Conservation (phyloP, 2,797 vertebrate genomes). For the Clarias platycephalus region DNA sequence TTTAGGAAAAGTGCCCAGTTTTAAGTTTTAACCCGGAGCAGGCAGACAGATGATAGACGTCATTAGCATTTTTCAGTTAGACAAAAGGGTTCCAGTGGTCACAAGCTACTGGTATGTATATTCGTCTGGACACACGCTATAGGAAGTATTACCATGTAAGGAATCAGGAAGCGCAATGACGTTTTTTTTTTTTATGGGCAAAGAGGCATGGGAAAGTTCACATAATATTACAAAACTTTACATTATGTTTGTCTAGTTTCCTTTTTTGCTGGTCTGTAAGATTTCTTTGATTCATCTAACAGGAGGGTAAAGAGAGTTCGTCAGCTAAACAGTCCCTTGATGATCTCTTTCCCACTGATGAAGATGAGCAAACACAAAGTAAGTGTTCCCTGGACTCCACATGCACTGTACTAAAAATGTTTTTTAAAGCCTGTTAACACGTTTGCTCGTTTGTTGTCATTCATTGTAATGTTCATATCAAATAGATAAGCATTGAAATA, state of each 20-base stretch:
- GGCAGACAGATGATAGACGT: too few species aligned
- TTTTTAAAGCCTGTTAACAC: not conserved
- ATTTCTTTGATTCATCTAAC: slow-evolving; percentile 12
- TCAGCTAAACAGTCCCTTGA: slow-evolving; percentile 75
- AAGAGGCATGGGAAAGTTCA: too few species aligned
- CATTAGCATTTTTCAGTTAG: too few species aligned
- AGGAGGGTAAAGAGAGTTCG: slow-evolving; percentile 68
- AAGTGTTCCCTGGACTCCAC: slow-evolving; percentile 39
- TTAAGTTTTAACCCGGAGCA: too few species aligned
- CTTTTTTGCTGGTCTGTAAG: not conserved
- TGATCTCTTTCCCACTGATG: slow-evolving; percentile 81
- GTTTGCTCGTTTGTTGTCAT: not conserved
- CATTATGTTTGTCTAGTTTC: not conserved
- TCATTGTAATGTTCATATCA: not conserved
- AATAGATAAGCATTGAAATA: not conserved
- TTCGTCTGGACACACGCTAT: too few species aligned
- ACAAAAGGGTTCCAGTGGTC: too few species aligned
- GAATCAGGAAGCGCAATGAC: too few species aligned
- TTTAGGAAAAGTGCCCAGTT: too few species aligned
- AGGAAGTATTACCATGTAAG: too few species aligned
- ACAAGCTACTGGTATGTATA: too few species aligned
- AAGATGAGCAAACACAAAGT: slow-evolving; percentile 79
- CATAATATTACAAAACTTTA: too few species aligned
- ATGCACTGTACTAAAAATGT: not conserved
- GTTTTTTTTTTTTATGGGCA: too few species aligned